Evolutionary conservation across 1,140 invertebrate species (phyloP), one percentile per base, ranked within the genome.

Genomic region (Nasonia vitripennis): DNA sequence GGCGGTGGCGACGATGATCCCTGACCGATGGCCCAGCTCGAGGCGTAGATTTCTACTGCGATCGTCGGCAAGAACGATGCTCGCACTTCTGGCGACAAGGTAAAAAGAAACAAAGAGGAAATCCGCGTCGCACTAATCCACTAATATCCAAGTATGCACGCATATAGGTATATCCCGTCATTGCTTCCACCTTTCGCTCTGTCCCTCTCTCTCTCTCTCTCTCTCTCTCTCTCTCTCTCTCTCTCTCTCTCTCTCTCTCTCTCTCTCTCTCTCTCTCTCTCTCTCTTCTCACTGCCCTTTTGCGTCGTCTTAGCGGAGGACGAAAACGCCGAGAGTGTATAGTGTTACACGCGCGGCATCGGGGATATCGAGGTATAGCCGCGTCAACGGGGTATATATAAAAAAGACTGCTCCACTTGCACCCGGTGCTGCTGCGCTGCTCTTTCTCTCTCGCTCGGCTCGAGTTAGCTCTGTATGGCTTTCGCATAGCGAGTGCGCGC

Each of bases 11-110:
- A 88, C 87, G 17, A 87, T 88, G 87, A 88, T 90, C 86, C 88
- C 89, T 90, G 87, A 91, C 89, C 90, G 90, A 93, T 93, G 92
- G 90, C 92, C 88, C 89, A 92, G 81, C 92, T 90, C 87, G 90
- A 92, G 86, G 92, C 92, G 90, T 90, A 91, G 87, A 91, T 92
- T 92, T 89, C 90, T 75, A 88, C 90, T 81, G 86, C 89, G 81
- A 91, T 92, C 88, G 89, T 91, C 88, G 85, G 87, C 86, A 92
- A 92, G 89, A 92, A 93, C 92, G 88, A 62, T 77, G 87, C 89
- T 91, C 87, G 87, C 68, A 62, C 17, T 62, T 62, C 55, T 31
- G 67, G 62, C 27, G 17, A 45, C 27, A 12, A 73, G 79, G 73
- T 17, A 78, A 45, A 78, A 45, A 85, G 5, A 34, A 87, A 90